Base-by-base conservation (phyloP, 2,888 invertebrate genomes). In the Aethes cnicana region DNA sequence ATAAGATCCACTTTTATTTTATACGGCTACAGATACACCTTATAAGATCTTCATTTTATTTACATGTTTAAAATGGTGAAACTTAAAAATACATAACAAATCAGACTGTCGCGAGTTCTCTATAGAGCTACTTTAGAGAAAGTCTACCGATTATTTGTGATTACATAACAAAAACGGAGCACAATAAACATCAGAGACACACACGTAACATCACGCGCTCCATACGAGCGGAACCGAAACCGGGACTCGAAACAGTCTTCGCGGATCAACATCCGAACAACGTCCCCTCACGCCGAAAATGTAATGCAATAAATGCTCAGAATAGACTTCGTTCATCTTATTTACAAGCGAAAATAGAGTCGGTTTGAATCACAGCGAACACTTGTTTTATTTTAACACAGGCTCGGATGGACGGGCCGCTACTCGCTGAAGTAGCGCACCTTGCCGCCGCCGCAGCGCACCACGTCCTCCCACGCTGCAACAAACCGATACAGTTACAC, bases 381-480 rank as follows among this genome's bases (percentile, higher is more conserved):
- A 65, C 67, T 62, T n/a, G n/a, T n/a, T n/a, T n/a, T n/a, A n/a
- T n/a, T 62, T 52, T 56, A 59, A 59, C 53, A 61, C 55, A 53
- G 53, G 50, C 52, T 48, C 49, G 52, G 26, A 44, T 30, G 41
- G 33, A 39, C 44, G 46, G 30, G 49, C 47, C 56, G 33, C 44
- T 33, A 87, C 72, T 89, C 89, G 74, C 74, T 84, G 74, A 70
- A 90, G 74, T 90, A 90, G 52, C 81, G 81, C 70, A 84, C 83
- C 64, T 89, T 89, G 69, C 84, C 82, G 53, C 71, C 68, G 57
- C 82, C 81, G 69, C 86, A 84, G 37, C 91, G 90, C 72, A 93
- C 80, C 68, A 94, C 91, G 69, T 94, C 94, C 65, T 94, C 93
- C 95, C 95, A 95, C 49, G 95, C 95, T 95, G 91, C 41, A 90